Conservation (phyloP, 2,797 vertebrate species). For the Eospalax fontanierii region DNA sequence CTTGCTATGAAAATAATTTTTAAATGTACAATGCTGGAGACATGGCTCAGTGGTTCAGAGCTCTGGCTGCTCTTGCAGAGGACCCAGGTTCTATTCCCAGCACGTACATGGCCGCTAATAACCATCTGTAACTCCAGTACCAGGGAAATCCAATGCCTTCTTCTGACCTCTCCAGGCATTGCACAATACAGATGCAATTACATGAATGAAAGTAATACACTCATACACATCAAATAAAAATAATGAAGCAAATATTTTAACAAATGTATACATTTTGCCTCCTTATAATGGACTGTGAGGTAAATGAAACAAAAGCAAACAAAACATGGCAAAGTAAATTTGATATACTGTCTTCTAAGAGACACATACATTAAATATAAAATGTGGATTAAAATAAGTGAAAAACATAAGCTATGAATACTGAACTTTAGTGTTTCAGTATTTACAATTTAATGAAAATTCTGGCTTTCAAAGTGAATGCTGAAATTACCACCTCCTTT, state of each 20-base stretch:
- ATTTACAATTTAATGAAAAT: slow-evolving; percentile 9
- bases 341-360: not conserved
- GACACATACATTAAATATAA: not conserved
- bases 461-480: not conserved
- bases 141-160: no score
- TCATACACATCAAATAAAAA: no score
- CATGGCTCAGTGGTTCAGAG: no score
- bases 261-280: not conserved
- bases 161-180: no score
- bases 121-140: no score
- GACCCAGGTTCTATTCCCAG: no score
- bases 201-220: no score
- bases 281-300: not conserved
- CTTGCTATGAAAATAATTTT: not conserved
- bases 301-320: not conserved
- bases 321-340: not conserved
- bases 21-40: not conserved
- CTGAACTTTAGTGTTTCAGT: not conserved
- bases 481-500: not conserved
- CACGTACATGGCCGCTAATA: no score
- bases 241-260: no score
- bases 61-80: no score
- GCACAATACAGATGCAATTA: no score
- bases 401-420: slow-evolving; percentile 1
- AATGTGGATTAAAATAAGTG: not conserved